Conservation (phyloP, 2,113 vertebrate species). For the Oreochromis aureus region DNA sequence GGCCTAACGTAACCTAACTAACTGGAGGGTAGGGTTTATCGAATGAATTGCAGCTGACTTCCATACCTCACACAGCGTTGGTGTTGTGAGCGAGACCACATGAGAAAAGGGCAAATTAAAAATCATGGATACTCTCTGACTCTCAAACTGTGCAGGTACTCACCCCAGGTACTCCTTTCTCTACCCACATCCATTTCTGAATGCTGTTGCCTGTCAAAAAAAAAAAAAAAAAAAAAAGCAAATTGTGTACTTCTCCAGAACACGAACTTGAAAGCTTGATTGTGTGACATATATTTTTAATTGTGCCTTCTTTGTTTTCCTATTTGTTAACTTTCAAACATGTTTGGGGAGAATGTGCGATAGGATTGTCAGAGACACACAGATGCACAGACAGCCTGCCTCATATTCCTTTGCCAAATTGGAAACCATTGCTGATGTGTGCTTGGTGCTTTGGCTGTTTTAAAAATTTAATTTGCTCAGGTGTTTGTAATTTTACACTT, state of each 20-base stretch:
- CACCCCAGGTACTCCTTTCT: constrained; percentile 99
- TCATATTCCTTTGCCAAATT: constrained; percentile 49
- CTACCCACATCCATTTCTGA: constrained; percentile 99
- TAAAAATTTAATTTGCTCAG: not conserved
- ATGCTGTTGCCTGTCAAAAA: constrained; percentile 96
- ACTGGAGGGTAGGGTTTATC: constrained; percentile 99
- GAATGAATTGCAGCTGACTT: constrained; percentile 99
- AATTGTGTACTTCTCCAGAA: constrained; percentile 56
- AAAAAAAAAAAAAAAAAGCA: constrained; percentile 73
- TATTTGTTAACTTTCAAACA: constrained; percentile 3
- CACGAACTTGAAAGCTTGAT: constrained; percentile 78
- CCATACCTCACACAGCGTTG: constrained; percentile 99
- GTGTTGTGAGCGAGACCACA: constrained; percentile 99
- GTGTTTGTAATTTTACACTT: not conserved
- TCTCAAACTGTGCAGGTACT: constrained; percentile 99
- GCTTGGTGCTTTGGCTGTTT: not conserved
- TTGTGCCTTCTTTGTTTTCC: constrained; percentile 69
- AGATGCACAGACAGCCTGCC: constrained; percentile 20
- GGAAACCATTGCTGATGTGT: not conserved
- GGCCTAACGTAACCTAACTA: constrained; percentile 74
- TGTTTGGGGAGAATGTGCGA: not conserved
- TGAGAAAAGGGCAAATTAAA: constrained; percentile 99
- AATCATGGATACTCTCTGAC: constrained; percentile 99
- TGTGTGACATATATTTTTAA: constrained; percentile 72
- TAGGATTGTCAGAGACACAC: not conserved